These are phyloP conservation scores for Augiades crinisus DNA, from an alignment of 2,888 invertebrate genomes.

Conservation along the genomic window DNA sequence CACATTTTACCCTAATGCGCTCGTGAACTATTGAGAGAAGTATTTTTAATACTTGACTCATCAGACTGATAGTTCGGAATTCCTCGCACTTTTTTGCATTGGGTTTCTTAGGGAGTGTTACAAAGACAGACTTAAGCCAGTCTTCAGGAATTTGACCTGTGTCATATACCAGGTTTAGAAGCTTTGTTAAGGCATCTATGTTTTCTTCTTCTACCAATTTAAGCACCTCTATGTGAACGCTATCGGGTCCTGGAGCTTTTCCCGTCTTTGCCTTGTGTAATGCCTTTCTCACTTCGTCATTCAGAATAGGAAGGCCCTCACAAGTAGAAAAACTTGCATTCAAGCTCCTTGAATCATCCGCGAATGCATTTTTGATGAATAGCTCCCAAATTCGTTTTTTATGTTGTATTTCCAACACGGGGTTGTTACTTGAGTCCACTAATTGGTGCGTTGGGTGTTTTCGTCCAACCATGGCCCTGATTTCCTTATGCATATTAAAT, in stretches of 20 bases:
- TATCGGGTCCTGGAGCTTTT: slow-evolving; percentile 19
- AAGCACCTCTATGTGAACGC: slow-evolving; percentile 21
- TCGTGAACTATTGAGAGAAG: too few species aligned
- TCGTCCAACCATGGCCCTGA: slow-evolving; percentile 5
- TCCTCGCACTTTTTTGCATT: too few species aligned
- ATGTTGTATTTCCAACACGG: background rate
- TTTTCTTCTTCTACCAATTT: slow-evolving; percentile 20
- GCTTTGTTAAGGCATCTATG: slow-evolving; percentile 3
- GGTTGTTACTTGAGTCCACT: background rate
- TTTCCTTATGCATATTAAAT: slow-evolving; percentile 24
- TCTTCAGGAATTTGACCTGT: slow-evolving; percentile 16
- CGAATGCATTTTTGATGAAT: slow-evolving; percentile 14
- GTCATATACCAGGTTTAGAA: slow-evolving; percentile 15
- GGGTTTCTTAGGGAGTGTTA: background rate
- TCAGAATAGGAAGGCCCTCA: slow-evolving; percentile 8
- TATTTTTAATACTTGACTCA: too few species aligned
- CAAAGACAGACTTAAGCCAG: too few species aligned
- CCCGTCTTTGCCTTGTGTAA: slow-evolving; percentile 25
- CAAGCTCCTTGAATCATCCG: slow-evolving; percentile 4
- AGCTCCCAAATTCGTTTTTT: slow-evolving; percentile 16
- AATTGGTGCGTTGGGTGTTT: background rate
- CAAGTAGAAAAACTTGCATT: too few species aligned
- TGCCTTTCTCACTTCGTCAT: slow-evolving; percentile 18
- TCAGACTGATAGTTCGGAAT: too few species aligned
- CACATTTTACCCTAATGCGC: too few species aligned